A percentile compares a stretch with the other conserved stretches of the same genome.
These are phyloP conservation scores for Lipophrys pholis DNA, from an alignment of 2,113 vertebrate genomes.

Conservation along the genomic window DNA sequence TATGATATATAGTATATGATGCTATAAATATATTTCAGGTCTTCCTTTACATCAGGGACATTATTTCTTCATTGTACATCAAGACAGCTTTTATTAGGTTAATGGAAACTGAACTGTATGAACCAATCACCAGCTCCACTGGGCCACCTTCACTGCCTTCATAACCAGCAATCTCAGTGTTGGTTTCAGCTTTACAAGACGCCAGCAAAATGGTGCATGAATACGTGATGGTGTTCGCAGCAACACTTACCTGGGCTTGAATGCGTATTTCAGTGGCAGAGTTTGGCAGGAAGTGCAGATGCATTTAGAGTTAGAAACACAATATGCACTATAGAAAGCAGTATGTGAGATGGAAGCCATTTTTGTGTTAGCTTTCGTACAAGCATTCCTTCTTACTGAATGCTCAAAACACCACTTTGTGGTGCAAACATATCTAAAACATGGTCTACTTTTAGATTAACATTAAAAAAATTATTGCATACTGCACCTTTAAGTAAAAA, in stretches of 20 bases:
- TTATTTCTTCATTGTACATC: background rate
- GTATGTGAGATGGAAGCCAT: no score
- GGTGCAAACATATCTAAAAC: no score
- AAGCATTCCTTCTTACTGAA: no score
- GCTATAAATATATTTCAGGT: background rate
- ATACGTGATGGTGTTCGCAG: background rate
- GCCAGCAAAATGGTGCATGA: background rate
- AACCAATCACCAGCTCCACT: background rate
- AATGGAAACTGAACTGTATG: background rate
- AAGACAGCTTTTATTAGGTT: background rate
- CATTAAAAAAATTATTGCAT: no score
- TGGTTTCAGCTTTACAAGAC: background rate
- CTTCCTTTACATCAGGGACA: background rate
- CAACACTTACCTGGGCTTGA: no score
- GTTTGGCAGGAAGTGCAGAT: no score
- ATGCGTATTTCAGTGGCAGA: no score
- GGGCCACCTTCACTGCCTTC: background rate
- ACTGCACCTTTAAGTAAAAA: background rate
- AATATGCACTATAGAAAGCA: no score
- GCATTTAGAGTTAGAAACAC: no score
- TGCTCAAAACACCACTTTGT: no score
- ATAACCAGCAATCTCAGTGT: background rate
- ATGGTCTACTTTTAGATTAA: no score
- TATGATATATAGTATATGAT: background rate
- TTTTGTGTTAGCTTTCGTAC: no score